These are phyloP conservation scores for Bradysia coprophila DNA, from an alignment of 1,140 invertebrate species.

Conservation along the genomic window DNA sequence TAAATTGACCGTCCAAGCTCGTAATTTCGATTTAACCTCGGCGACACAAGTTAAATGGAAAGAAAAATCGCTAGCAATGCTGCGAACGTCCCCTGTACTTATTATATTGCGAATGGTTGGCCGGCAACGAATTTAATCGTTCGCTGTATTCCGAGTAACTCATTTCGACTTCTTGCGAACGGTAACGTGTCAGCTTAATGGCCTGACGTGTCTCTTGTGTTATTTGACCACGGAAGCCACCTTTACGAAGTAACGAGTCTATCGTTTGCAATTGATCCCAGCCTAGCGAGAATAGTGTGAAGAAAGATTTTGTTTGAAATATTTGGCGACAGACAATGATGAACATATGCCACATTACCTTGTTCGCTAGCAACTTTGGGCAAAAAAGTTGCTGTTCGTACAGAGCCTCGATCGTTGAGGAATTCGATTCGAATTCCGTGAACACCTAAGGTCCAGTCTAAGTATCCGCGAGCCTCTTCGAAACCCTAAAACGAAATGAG, in stretches of 20 bases:
- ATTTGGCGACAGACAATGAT: too few species aligned
- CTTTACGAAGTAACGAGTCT: constrained; percentile 91
- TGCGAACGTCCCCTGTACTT: too few species aligned
- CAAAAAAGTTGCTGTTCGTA: constrained; percentile 92
- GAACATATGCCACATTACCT: too few species aligned
- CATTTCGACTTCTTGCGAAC: constrained; percentile 37
- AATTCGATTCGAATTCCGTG: constrained; percentile 99
- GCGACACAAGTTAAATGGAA: too few species aligned
- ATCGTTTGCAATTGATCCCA: constrained; percentile 97
- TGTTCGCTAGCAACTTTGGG: constrained; percentile 95
- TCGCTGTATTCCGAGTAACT: constrained; percentile 22
- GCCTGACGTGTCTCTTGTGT: constrained; percentile 69
- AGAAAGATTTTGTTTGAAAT: too few species aligned
- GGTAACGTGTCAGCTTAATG: constrained; percentile 88
- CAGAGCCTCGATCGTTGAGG: constrained; percentile 82
- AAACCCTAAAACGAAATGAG: too few species aligned
- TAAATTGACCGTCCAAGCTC: too few species aligned
- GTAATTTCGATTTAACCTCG: too few species aligned
- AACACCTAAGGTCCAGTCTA: constrained; percentile 96
- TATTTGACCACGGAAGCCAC: constrained; percentile 85
- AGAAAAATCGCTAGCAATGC: too few species aligned
- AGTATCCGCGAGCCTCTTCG: constrained; percentile 85
- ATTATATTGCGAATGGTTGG: too few species aligned
- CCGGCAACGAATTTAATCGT: too few species aligned
- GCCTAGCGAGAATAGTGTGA: too few species aligned